Conservation (phyloP, 2,797 vertebrate genomes). For the Argya squamiceps region DNA sequence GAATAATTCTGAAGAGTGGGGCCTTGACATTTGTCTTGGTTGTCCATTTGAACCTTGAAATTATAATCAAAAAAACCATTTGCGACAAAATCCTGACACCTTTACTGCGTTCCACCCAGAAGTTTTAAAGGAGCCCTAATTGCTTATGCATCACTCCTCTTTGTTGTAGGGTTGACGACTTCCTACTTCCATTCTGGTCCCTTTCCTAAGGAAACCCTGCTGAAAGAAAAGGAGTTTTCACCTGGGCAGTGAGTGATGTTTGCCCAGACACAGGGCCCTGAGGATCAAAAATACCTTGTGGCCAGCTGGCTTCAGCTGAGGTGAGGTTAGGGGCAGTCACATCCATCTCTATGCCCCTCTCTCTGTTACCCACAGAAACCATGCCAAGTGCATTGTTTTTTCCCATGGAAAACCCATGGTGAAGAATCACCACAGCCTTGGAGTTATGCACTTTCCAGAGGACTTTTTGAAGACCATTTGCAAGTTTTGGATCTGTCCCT, state of each 20-base stretch:
- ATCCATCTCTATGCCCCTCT: neutral
- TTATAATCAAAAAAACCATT: neutral
- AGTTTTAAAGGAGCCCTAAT: neutral
- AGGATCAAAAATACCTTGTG: neutral
- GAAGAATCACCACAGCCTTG: neutral
- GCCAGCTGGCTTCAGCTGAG: neutral
- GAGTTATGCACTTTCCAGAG: neutral
- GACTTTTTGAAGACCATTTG: neutral
- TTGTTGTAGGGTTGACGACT: neutral
- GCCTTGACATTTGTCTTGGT: neutral
- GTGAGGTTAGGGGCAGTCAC: neutral
- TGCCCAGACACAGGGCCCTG: neutral
- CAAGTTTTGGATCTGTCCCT: neutral
- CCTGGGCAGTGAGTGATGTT: fast-evolving
- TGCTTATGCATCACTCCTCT: neutral
- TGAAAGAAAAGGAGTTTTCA: neutral
- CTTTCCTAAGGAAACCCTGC: neutral
- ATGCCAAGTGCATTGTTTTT: neutral
- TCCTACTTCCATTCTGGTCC: neutral
- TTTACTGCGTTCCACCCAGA: neutral
- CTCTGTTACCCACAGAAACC: neutral
- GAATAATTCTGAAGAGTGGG: neutral
- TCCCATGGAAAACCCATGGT: neutral
- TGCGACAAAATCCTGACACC: neutral
- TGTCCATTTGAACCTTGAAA: neutral